A percentile compares a stretch with the other conserved stretches of the same genome.
These are phyloP conservation scores for Bombus superbus DNA, from an alignment of 1,140 invertebrate genomes.

Conservation along the genomic window DNA sequence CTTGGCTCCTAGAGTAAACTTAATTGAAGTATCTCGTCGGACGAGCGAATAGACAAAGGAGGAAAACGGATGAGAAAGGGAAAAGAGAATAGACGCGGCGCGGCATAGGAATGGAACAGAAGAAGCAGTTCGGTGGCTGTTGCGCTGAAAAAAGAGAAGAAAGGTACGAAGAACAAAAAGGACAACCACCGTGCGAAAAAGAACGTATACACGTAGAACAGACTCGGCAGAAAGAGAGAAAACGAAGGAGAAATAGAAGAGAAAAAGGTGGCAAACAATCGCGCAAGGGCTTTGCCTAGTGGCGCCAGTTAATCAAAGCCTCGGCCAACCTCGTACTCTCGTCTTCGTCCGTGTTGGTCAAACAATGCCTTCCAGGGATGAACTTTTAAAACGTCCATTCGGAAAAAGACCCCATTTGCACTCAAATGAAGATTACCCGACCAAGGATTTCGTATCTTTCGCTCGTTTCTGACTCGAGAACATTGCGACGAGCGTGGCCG, in stretches of 20 bases:
- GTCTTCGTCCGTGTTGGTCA: constrained; percentile 38
- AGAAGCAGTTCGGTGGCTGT: background rate
- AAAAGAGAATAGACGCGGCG: too few species aligned
- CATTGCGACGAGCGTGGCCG: background rate
- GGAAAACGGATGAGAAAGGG: too few species aligned
- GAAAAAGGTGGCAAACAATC: constrained; percentile 51
- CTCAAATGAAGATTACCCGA: constrained; percentile 68
- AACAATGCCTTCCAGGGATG: constrained; percentile 65
- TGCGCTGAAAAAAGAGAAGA: background rate
- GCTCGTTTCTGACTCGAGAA: background rate
- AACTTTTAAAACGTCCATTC: constrained; percentile 74
- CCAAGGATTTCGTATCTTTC: background rate
- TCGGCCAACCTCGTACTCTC: constrained; percentile 7
- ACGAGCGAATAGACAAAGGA: too few species aligned
- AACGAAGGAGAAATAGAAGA: background rate
- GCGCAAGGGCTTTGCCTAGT: constrained; percentile 40
- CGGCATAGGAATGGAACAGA: too few species aligned
- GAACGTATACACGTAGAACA: background rate
- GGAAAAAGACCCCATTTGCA: constrained; percentile 71
- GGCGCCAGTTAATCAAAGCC: constrained; percentile 69
- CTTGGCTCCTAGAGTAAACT: too few species aligned
- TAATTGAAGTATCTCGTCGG: too few species aligned
- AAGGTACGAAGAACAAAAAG: background rate
- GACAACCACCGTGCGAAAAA: background rate
- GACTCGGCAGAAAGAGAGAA: background rate